Percentiles rank a stretch among this genome's conserved stretches.
These are phyloP conservation scores for Caenorhabditis becei DNA, from an alignment of 2,888 invertebrate species.

Conservation along the genomic window DNA sequence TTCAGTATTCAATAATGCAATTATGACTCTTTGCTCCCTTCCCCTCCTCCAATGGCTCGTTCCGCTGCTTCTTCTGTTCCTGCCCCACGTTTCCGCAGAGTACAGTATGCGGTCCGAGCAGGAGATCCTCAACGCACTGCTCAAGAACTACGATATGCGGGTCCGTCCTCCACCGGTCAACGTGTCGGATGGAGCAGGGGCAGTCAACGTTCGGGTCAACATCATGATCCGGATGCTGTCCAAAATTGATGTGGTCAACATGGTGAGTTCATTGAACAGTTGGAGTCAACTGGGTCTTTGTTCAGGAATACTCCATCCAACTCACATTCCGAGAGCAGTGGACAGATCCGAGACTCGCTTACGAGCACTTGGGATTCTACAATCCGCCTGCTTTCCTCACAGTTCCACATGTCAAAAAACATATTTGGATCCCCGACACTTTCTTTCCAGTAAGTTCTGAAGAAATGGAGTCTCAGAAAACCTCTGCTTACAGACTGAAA, in stretches of 20 bases:
- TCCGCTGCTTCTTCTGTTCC: slow-evolving; percentile 20
- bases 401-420: slow-evolving; percentile 86
- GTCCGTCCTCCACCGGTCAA: slow-evolving; percentile 78
- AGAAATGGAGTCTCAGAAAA: slow-evolving; percentile 84
- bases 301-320: slow-evolving; percentile 94
- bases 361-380: slow-evolving; percentile 73
- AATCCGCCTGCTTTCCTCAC: slow-evolving; percentile 78
- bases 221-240: slow-evolving; percentile 97
- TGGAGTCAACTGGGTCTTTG: not conserved
- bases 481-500: slow-evolving; percentile 98
- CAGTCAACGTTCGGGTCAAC: slow-evolving; percentile 97
- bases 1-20: slow-evolving; percentile 40
- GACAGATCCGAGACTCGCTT: slow-evolving; percentile 89
- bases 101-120: slow-evolving; percentile 67
- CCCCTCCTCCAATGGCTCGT: slow-evolving; percentile 20
- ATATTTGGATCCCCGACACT: slow-evolving; percentile 91
- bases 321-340: slow-evolving; percentile 97
- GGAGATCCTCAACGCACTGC: slow-evolving; percentile 73
- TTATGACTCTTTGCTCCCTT: slow-evolving; percentile 34
- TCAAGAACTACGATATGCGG: slow-evolving; percentile 77
- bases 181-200: slow-evolving; percentile 89
- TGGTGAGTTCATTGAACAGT: slow-evolving; percentile 87
- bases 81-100: slow-evolving; percentile 27
- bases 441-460: slow-evolving; percentile 78
- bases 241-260: slow-evolving; percentile 98